A percentile compares a stretch with the other conserved stretches of the same genome.
Conservation (phyloP, 2,888 invertebrate species). For the Caenorhabditis macrosperma region DNA sequence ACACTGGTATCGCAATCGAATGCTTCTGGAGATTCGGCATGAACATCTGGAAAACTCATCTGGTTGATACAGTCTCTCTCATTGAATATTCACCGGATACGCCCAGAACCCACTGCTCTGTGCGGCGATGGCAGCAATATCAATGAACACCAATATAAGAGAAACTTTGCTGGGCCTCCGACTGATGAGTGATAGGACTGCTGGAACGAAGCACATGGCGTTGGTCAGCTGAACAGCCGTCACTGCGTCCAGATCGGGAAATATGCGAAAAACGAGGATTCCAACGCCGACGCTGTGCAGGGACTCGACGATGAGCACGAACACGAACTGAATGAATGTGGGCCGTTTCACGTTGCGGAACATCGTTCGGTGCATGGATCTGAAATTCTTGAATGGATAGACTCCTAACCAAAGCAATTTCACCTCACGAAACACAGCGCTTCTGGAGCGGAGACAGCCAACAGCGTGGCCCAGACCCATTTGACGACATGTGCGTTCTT, state of each 20-base stretch:
- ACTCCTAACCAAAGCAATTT: not conserved
- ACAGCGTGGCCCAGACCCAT: slow-evolving; percentile 81
- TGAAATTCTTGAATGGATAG: slow-evolving; percentile 62
- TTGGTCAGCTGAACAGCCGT: slow-evolving; percentile 94
- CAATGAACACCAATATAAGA: slow-evolving; percentile 82
- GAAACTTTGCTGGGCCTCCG: slow-evolving; percentile 81
- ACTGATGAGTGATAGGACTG: slow-evolving; percentile 83
- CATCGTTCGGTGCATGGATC: slow-evolving; percentile 81
- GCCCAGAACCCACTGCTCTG: slow-evolving; percentile 93
- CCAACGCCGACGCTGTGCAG: slow-evolving; percentile 91
- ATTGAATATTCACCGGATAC: slow-evolving; percentile 85
- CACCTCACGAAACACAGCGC: slow-evolving; percentile 79
- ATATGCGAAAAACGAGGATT: slow-evolving; percentile 89
- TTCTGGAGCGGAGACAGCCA: slow-evolving; percentile 81
- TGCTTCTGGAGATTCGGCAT: slow-evolving; percentile 74
- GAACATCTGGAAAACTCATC: slow-evolving; percentile 68
- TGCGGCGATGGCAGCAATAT: slow-evolving; percentile 89
- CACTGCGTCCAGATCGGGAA: slow-evolving; percentile 93
- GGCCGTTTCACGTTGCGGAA: slow-evolving; percentile 80
- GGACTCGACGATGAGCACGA: slow-evolving; percentile 89
- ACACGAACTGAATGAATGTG: slow-evolving; percentile 75
- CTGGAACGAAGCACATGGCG: slow-evolving; percentile 93
- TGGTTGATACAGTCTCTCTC: not conserved
- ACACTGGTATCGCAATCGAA: slow-evolving; percentile 90
- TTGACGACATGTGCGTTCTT: slow-evolving; percentile 78